These are phyloP conservation scores for Homalodisca vitripennis DNA, from an alignment of 1,140 invertebrate genomes.

Conservation along the genomic window DNA sequence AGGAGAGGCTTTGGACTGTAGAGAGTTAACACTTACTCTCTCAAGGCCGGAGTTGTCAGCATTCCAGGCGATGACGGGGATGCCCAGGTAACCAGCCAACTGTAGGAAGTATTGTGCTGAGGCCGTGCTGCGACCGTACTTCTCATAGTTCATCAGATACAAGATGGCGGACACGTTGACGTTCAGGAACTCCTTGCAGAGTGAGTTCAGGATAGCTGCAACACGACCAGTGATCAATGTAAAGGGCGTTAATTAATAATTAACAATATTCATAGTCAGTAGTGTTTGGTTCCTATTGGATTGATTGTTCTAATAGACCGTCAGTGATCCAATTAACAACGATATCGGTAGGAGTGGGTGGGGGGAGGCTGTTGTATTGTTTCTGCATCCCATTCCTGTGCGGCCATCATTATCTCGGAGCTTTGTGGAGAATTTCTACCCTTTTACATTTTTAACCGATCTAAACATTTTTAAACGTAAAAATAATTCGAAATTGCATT, in stretches of 20 bases:
- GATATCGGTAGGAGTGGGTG: too few species aligned
- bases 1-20: too few species aligned
- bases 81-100: conserved; percentile 79
- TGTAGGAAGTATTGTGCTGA: conserved; percentile 93
- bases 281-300: neutral
- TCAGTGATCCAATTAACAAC: neutral
- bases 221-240: conserved; percentile 44
- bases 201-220: conserved; percentile 78
- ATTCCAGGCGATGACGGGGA: conserved; percentile 93
- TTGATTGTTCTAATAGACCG: neutral
- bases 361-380: too few species aligned
- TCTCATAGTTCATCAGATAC: conserved; percentile 92
- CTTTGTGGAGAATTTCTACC: too few species aligned
- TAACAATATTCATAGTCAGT: neutral
- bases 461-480: too few species aligned
- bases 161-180: conserved; percentile 88
- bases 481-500: too few species aligned
- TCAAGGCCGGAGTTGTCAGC: conserved; percentile 87
- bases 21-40: conserved; percentile 60
- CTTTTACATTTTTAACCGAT: too few species aligned
- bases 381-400: too few species aligned
- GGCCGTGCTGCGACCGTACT: conserved; percentile 80
- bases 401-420: too few species aligned
- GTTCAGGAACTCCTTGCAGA: conserved; percentile 85
- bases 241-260: neutral